Evolutionary conservation across 2,888 invertebrate species (phyloP).

Genomic region (Rambutsinella grinnellia): DNA sequence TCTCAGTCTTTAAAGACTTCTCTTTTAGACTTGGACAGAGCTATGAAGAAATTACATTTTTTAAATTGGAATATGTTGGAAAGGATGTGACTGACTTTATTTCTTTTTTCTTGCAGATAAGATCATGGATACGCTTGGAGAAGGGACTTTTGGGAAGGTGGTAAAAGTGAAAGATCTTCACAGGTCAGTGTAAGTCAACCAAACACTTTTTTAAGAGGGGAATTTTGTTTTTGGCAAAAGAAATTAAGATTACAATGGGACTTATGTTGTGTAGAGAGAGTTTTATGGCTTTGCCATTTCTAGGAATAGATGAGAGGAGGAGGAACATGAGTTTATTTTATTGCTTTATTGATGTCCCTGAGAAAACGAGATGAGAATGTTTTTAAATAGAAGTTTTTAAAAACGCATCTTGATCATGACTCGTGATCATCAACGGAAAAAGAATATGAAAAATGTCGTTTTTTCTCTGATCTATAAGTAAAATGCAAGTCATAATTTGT

Average conservation of each 20-base stretch:
- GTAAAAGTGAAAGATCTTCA: constrained; percentile 97
- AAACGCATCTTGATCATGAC: background rate
- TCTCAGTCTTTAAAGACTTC: too few species aligned
- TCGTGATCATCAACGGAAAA: too few species aligned
- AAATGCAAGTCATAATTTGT: background rate
- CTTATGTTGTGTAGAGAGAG: too few species aligned
- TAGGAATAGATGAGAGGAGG: too few species aligned
- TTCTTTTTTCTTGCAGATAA: constrained; percentile 85
- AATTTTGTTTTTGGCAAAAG: too few species aligned
- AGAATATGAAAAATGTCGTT: too few species aligned
- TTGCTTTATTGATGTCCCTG: constrained; percentile 8
- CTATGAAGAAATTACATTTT: background rate
- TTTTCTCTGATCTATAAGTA: background rate
- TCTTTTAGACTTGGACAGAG: constrained; percentile 6
- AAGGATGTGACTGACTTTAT: background rate
- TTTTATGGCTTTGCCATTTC: too few species aligned
- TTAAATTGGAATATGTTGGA: background rate
- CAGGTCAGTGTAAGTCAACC: constrained; percentile 78
- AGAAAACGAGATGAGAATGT: background rate
- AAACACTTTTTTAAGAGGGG: background rate
- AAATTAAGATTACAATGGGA: too few species aligned
- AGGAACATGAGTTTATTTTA: background rate
- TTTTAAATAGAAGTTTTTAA: too few species aligned
- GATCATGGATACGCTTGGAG: constrained; percentile 97
- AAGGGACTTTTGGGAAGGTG: constrained; percentile 99